phyloP scores from a whole-genome alignment of 2,888 invertebrate species.

The Trissolcus brochymenae region DNA sequence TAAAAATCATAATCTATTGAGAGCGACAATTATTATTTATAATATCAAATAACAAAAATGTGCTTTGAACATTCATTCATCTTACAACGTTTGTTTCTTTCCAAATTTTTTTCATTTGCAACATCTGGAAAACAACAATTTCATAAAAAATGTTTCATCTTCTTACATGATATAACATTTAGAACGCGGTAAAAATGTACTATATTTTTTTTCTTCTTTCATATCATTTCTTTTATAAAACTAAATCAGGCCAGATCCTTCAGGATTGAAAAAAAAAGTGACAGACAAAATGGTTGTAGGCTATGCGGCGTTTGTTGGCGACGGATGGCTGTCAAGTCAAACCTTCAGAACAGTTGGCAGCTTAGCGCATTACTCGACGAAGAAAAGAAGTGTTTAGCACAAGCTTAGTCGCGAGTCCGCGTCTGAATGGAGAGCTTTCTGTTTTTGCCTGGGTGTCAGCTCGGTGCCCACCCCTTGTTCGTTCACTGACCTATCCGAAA shows the following conservation, averaged over 20 bases:
- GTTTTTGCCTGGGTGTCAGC: conserved; percentile 4
- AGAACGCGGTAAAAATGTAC: not conserved
- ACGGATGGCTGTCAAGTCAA: conserved; percentile 12
- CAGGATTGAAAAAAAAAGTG: too few species aligned
- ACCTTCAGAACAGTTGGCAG: conserved; percentile 10
- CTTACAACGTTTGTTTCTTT: too few species aligned
- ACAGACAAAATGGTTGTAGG: not conserved
- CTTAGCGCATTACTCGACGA: conserved; percentile 10
- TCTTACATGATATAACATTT: not conserved
- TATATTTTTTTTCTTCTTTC: not conserved
- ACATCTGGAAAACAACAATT: too few species aligned
- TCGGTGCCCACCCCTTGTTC: conserved; percentile 34
- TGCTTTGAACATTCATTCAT: too few species aligned
- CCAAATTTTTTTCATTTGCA: too few species aligned
- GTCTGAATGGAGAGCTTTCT: conserved; percentile 27
- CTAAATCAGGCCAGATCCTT: too few species aligned
- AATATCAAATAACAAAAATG: too few species aligned
- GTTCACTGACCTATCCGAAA: conserved; percentile 57
- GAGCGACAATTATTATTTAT: too few species aligned
- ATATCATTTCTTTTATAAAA: not conserved
- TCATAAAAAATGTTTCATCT: too few species aligned
- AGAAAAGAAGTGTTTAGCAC: conserved; percentile 29
- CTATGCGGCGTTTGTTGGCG: conserved; percentile 5
- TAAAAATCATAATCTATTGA: too few species aligned
- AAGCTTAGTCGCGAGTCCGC: conserved; percentile 17